Conservation (phyloP, 2,888 invertebrate species). For the Antheraea assamensis region DNA sequence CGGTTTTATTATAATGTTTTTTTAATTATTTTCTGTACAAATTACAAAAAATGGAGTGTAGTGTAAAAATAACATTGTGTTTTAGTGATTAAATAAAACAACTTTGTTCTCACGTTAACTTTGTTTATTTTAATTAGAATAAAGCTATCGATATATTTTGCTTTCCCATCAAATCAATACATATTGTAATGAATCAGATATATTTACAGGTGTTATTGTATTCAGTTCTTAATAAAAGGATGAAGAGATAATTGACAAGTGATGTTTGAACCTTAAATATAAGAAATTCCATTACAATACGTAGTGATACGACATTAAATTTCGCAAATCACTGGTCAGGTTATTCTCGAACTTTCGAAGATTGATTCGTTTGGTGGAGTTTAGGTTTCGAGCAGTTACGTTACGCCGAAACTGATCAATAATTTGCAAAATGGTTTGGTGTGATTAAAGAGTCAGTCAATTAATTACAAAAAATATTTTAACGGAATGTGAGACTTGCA, state of each 20-base stretch:
- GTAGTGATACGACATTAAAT: neutral
- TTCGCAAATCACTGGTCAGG: neutral
- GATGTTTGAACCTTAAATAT: neutral
- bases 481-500: neutral
- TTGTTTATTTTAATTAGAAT: constrained; percentile 52
- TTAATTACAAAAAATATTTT: neutral
- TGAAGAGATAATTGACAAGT: neutral
- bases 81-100: constrained; percentile 30
- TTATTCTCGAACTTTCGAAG: neutral
- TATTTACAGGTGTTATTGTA: neutral
- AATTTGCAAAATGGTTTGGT: neutral
- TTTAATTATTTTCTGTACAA: neutral
- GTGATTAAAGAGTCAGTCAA: neutral
- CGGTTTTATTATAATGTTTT: too few relatives aligned
- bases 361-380: neutral
- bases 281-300: neutral
- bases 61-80: neutral
- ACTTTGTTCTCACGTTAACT: constrained; percentile 44
- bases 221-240: neutral
- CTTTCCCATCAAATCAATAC: constrained; percentile 31
- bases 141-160: constrained; percentile 54
- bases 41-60: neutral
- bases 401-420: neutral
- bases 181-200: neutral
- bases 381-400: too few relatives aligned